phyloP scores from a whole-genome alignment of 1,140 invertebrate genomes.

The Zaprionus ghesquierei region DNA sequence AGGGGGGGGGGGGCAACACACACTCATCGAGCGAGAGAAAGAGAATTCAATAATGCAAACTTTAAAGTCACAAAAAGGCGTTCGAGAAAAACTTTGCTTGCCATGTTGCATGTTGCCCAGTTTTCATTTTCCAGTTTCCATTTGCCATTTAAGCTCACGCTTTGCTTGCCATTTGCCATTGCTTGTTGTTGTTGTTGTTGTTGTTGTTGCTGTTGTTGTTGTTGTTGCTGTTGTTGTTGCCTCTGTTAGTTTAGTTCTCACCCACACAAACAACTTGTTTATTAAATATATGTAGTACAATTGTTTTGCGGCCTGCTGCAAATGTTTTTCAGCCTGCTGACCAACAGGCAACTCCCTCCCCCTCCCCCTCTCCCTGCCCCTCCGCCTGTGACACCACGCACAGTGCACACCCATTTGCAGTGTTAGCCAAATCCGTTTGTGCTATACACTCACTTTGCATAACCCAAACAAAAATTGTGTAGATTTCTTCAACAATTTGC shows the following conservation, averaged over 20 bases:
- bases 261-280: slow-evolving; percentile 50
- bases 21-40: neutral
- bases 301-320: slow-evolving; percentile 61
- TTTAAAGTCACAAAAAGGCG: slow-evolving; percentile 54
- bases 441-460: neutral
- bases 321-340: slow-evolving; percentile 44
- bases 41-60: slow-evolving; percentile 16
- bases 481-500: neutral
- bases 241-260: slow-evolving; percentile 36
- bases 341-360: no score
- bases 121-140: slow-evolving; percentile 26
- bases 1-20: neutral
- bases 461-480: neutral
- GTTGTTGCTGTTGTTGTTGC: slow-evolving; percentile 27
- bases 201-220: slow-evolving; percentile 10
- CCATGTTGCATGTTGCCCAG: slow-evolving; percentile 35
- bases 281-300: slow-evolving; percentile 75
- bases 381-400: neutral
- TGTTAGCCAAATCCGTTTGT: neutral
- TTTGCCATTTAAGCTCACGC: slow-evolving; percentile 34
- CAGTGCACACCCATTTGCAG: neutral
- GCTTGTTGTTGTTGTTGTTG: neutral
- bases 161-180: slow-evolving; percentile 6
- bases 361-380: neutral
- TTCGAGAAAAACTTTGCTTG: slow-evolving; percentile 31